Evolutionary conservation across 2,797 vertebrate genomes (phyloP), one percentile per base, ranked within the genome.

Genomic region (Sebastes trivittatus): DNA sequence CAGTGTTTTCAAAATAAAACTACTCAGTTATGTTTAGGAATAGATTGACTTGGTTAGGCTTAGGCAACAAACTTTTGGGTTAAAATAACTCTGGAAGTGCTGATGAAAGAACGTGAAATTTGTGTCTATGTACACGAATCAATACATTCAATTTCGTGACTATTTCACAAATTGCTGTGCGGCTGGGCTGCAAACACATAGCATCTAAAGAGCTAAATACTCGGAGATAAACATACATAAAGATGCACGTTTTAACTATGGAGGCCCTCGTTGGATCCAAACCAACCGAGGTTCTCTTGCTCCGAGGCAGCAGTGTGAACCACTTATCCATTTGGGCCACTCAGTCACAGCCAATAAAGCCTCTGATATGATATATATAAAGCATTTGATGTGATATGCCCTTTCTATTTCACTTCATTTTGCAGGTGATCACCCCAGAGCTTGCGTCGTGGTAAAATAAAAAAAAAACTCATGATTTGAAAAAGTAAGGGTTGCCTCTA

Each of bases 361-460:
- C 27, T 65, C 14, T 70, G 46, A 58, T 71, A 20, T 73, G 56
- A 64, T 54, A 18, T 20, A 56, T 60, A 52, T 5, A 18, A 56
- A 52, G 46, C 29, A 62, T 73, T 25, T 69, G 59, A 23, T 62
- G 29, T 42, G 29, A 70, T 62, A 1, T 49, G 78, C 38, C 32
- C 72, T 77, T 38, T 84, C 61, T 68, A 62, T 81, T 68, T 56
- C 76, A 58, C 61, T 58, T 68, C 25, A 73, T 66, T 80, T 75
- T 62, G 77, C 18, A 63, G 67, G 13, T 42, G 72, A 82, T 76
- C 27, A 54, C 42, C 74, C 22, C 22, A 34, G 42, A 67, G 56
- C 56, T 62, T 30, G 14, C 2, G 6, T 60, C 27, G 20, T 55
- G 23, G 18, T 73, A 20, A 73, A 66, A 62, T 42, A 30, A 46